Base-by-base conservation (phyloP, 2,888 invertebrate species). In the Stenotaenia linearis region DNA sequence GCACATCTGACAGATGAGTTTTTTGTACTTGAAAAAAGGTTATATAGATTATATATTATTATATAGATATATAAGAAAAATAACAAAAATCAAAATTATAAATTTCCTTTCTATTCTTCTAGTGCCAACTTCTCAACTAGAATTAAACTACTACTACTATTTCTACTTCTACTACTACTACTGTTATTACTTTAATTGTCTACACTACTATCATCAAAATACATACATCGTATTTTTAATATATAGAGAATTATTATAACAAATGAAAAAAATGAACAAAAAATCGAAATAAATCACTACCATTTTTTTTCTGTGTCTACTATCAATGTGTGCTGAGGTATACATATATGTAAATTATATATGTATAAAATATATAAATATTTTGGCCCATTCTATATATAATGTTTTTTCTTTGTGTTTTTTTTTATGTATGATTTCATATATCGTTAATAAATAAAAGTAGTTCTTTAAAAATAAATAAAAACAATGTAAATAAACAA, bases 261-360 rank as follows among this genome's bases (percentile, higher is more conserved):
- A 69, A 69, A 50, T 50, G 18, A n/a, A 69, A 69, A 69, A 23
- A 25, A 69, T 12, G 25, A 69, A 69, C 69, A 69, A 69, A 69
- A 56, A 69, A 69, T 25, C 25, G 28, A 69, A 69, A 69, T 69
- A 69, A 69, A 69, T 28, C 28, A 69, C 69, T 69, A 69, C 69
- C 69, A 69, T 69, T 69, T 69, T 69, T n/a, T 69, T 69, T 69
- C 69, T 79, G 69, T 69, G 69, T 79, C 79, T 79, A 79, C 79
- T 69, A 69, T 69, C 25, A 69, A 69, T 79, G 79, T 79, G 79
- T 79, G 74, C 79, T 75, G 69, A 77, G 37, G 37, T 77, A 45
- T 77, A 37, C 76, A 75, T 75, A 75, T 75, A 75, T 77, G 23
- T 77, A 21, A 37, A 77, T 77, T 77, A 77, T 75, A 77, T 77